phyloP scores from a whole-genome alignment of 2,113 vertebrate genomes.

The Procapra przewalskii region DNA sequence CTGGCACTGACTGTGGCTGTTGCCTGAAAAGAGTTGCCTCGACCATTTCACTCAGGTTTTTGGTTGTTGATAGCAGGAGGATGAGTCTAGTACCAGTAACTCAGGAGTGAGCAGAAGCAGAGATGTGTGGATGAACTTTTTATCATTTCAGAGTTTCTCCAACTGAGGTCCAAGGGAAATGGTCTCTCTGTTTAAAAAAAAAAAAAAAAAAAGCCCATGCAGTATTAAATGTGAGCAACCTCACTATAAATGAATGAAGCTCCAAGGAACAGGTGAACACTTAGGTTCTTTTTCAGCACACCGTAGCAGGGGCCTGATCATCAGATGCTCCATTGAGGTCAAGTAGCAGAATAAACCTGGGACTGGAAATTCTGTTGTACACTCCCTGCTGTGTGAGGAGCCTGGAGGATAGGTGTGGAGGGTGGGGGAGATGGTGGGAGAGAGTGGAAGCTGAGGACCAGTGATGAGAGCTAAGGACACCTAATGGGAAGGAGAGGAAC shows the following conservation, averaged over 20 bases:
- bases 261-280: neutral
- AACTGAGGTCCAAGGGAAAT: neutral
- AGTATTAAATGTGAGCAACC: neutral
- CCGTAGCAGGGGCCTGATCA: neutral
- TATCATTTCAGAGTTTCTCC: neutral
- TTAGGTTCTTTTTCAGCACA: neutral
- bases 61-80: neutral
- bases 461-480: too few species aligned
- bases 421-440: accelerated
- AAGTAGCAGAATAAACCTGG: neutral
- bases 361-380: neutral
- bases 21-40: neutral
- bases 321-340: neutral
- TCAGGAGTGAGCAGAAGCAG: neutral
- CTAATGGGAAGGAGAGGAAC: neutral
- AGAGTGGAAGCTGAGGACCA: neutral
- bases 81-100: neutral
- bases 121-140: neutral
- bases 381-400: too few species aligned
- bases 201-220: accelerated
- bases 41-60: neutral
- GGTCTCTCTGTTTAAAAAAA: neutral
- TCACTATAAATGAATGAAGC: neutral
- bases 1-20: neutral
- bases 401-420: neutral